Evolutionary conservation across 2,888 invertebrate species (phyloP).

Genomic region (Papilio demoleus): DNA sequence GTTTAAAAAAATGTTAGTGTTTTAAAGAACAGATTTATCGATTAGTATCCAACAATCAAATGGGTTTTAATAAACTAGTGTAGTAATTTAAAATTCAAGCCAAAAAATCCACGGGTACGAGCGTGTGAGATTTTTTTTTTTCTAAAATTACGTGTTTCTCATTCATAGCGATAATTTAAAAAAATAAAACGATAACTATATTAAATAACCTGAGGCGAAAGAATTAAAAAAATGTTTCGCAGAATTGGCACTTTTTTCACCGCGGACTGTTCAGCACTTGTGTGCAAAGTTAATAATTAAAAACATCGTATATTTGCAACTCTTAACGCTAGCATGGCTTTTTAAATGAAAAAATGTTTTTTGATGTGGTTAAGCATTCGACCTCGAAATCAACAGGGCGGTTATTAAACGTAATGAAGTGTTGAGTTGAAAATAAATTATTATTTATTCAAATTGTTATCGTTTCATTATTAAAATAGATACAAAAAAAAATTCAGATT

Average conservation of each 20-base stretch:
- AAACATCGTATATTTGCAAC: constrained; percentile 23
- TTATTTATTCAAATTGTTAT: not conserved
- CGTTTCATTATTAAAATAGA: not conserved
- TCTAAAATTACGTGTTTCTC: too few species aligned
- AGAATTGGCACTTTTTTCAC: constrained; percentile 19
- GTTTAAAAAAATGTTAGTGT: too few species aligned
- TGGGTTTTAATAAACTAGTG: too few species aligned
- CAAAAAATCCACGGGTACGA: too few species aligned
- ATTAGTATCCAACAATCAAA: too few species aligned
- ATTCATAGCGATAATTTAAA: too few species aligned
- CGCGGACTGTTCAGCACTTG: constrained; percentile 12
- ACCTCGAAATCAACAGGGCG: constrained; percentile 31
- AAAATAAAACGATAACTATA: too few species aligned
- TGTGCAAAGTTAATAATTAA: constrained; percentile 12
- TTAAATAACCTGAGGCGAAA: too few species aligned
- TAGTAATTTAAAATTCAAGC: too few species aligned
- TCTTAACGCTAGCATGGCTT: constrained; percentile 24
- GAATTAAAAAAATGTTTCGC: too few species aligned
- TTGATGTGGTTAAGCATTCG: constrained; percentile 33
- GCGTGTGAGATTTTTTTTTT: too few species aligned
- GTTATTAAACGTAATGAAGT: constrained; percentile 23
- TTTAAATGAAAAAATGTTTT: constrained; percentile 28
- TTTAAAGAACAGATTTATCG: too few species aligned
- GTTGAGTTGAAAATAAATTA: not conserved
- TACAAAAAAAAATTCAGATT: not conserved